Percentiles rank a stretch among this genome's conserved stretches.
Evolutionary conservation across 2,888 invertebrate species (phyloP).

Genomic region (Linnaemya tessellans): DNA sequence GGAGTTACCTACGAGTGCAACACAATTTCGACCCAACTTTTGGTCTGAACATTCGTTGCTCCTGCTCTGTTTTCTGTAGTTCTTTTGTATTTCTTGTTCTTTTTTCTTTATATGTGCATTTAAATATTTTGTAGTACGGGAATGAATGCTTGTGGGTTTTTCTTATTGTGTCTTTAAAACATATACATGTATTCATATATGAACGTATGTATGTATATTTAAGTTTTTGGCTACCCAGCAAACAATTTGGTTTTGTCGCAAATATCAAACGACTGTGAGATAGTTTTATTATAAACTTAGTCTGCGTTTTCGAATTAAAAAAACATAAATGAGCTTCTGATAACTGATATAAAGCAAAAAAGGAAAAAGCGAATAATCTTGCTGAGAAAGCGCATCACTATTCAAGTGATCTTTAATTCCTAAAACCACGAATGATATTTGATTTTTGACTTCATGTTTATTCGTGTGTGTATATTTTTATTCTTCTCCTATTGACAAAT

Average conservation of each 20-base stretch:
- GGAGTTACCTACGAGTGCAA: constrained; percentile 18
- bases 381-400: no score
- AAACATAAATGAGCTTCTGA: no score
- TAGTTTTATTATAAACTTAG: no score
- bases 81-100: constrained; percentile 25
- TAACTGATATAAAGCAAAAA: no score
- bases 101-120: constrained; percentile 54
- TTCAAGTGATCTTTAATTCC: background rate
- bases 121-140: constrained; percentile 13
- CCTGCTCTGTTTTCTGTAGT: constrained; percentile 7
- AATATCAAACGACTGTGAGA: background rate
- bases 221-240: constrained; percentile 2
- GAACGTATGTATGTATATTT: background rate
- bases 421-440: no score
- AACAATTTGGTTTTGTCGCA: background rate
- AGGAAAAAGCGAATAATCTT: no score
- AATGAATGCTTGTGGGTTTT: constrained; percentile 31
- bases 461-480: background rate
- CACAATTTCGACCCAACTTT: constrained; percentile 11
- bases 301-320: no score
- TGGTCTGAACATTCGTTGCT: background rate
- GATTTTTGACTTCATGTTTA: background rate
- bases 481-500: constrained; percentile 49
- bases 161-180: constrained; percentile 33
- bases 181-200: background rate